Base-by-base conservation (phyloP, 2,113 vertebrate species). In the Potamarius usumacintae region DNA sequence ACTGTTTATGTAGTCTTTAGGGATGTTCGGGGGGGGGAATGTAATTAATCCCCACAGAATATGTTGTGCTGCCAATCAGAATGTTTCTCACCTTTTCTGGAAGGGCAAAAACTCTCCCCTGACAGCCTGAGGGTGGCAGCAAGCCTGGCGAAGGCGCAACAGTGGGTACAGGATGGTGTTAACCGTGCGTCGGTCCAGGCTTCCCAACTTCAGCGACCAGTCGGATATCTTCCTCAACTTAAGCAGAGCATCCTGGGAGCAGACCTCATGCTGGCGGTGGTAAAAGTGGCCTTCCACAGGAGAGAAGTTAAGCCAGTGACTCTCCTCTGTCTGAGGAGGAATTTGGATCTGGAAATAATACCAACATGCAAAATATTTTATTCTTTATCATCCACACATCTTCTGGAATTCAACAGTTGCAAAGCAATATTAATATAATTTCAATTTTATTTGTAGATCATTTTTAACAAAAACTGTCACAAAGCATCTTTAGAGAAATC, bases 201-300 rank as follows among this genome's bases (percentile, higher is more conserved):
- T 98, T 89, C 98, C 97, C 8, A 99, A 96, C 89, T 97, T 98
- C 72, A 99, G 94, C 63, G 96, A 96, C 98, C 98, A 99, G 94
- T 99, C 98, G 0, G 97, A 97, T 94, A 99, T 97, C 94, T 98
- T 99, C 90, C 97, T 95, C 91, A 99, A 96, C 92, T 99, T 98
- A 83, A 96, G 94, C 92, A 99, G 92, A 0, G 97, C 98, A 72
- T 99, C 98, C 93, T 98, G 98, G 89, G 98, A 99, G 94, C 98
- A 99, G 91, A 98, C 97, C 87, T 99, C 98, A 1, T 98, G 98
- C 93, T 99, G 98, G 1, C 98, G 97, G 90, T 98, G 97, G 93
- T 99, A 99, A 92, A 99, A 99, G 92, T 99, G 98, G 77, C 97
- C 97, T 93, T 99, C 98, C 18, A 99, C 98, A 0, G 98, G 98